These are phyloP conservation scores for Germaria angustata DNA, from an alignment of 2,888 invertebrate genomes.

Conservation along the genomic window DNA sequence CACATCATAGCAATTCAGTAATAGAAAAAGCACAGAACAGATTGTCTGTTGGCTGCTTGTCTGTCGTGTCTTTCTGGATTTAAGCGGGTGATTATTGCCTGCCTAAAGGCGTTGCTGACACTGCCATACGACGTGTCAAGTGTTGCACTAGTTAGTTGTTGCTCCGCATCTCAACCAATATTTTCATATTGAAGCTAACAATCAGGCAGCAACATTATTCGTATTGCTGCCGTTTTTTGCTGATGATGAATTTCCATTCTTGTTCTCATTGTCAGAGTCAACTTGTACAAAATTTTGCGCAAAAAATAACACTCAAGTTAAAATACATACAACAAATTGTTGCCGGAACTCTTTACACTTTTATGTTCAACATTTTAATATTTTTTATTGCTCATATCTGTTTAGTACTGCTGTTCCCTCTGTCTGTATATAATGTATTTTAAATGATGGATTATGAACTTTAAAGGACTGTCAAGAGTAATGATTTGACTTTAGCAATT, in stretches of 20 bases:
- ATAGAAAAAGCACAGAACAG: constrained; percentile 38
- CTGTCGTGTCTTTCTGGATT: background rate
- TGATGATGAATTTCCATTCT: constrained; percentile 2
- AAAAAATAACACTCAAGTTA: background rate
- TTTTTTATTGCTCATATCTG: background rate
- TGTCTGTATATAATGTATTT: background rate
- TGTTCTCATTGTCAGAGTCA: constrained; percentile 44
- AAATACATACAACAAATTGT: constrained; percentile 51
- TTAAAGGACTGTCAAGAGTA: constrained; percentile 32
- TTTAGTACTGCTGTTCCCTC: background rate
- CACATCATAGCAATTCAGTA: background rate
- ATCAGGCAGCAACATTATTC: constrained; percentile 20
- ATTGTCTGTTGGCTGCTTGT: constrained; percentile 16
- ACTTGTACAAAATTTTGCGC: constrained; percentile 37
- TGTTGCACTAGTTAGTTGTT: constrained; percentile 29
- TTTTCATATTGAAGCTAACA: constrained; percentile 44
- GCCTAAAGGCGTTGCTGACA: constrained; percentile 48
- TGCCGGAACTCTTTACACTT: constrained; percentile 42
- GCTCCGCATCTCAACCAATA: constrained; percentile 32
- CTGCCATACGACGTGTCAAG: constrained; percentile 55
- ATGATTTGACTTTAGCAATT: constrained; percentile 29
- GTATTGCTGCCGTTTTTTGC: constrained; percentile 19
- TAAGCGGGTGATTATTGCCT: constrained; percentile 22
- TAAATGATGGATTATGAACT: constrained; percentile 46
- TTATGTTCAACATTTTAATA: constrained; percentile 15